phyloP scores from a whole-genome alignment of 2,888 invertebrate genomes.

The Smittia aterrima region DNA sequence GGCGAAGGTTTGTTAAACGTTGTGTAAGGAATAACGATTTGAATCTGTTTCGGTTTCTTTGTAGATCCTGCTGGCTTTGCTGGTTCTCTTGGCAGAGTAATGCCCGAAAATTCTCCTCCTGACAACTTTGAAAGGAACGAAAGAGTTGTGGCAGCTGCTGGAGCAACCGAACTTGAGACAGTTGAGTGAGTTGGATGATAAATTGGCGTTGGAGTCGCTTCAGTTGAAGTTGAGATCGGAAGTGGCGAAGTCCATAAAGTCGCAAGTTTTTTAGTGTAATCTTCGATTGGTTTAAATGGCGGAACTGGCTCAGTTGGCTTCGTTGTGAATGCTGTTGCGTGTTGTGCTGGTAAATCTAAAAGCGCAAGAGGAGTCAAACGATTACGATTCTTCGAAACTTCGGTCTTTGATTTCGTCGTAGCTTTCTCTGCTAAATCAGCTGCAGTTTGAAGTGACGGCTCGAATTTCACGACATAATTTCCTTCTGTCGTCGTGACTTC shows the following conservation, averaged over 20 bases:
- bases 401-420: not conserved
- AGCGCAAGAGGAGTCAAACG: slow-evolving; percentile 53
- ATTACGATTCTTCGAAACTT: slow-evolving; percentile 43
- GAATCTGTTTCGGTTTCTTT: slow-evolving; percentile 65
- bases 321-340: slow-evolving; percentile 55
- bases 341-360: slow-evolving; percentile 61
- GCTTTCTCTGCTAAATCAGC: slow-evolving; percentile 38
- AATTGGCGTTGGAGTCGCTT: slow-evolving; percentile 50
- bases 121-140: slow-evolving; percentile 38
- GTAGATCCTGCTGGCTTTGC: slow-evolving; percentile 48
- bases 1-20: slow-evolving; percentile 59
- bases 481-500: slow-evolving; percentile 6
- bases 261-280: slow-evolving; percentile 31
- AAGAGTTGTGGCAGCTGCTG: not conserved
- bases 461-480: slow-evolving; percentile 42
- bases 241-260: slow-evolving; percentile 42
- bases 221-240: slow-evolving; percentile 45
- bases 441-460: slow-evolving; percentile 44
- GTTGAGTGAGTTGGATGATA: slow-evolving; percentile 48
- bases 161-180: slow-evolving; percentile 43
- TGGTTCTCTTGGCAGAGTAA: slow-evolving; percentile 45
- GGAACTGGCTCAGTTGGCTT: slow-evolving; percentile 46
- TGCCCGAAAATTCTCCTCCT: slow-evolving; percentile 46
- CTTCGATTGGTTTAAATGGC: slow-evolving; percentile 43
- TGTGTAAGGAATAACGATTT: slow-evolving; percentile 80